Evolutionary conservation across 2,888 invertebrate genomes (phyloP).

Genomic region (Nymphalis c-album): DNA sequence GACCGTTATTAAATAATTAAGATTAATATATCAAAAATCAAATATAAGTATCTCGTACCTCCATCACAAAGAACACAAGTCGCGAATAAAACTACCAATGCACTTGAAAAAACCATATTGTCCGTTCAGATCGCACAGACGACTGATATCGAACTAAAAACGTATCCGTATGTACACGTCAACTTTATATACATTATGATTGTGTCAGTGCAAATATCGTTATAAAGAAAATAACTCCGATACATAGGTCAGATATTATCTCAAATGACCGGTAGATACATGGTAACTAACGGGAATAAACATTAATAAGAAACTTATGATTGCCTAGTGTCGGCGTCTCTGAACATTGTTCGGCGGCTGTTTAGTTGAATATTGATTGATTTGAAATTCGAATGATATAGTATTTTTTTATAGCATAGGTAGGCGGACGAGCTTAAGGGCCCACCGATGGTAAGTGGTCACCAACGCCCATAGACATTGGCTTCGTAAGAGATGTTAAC

Average conservation of each 20-base stretch:
- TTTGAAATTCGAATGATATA: no score
- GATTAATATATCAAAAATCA: neutral
- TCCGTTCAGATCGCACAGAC: constrained; percentile 23
- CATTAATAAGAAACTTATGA: constrained; percentile 12
- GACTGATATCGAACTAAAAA: constrained; percentile 25
- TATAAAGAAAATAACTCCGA: constrained; percentile 45
- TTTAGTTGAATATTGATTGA: no score
- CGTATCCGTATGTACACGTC: constrained; percentile 23
- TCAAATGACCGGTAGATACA: constrained; percentile 16
- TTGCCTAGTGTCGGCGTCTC: neutral
- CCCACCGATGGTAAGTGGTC: no score
- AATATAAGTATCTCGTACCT: constrained; percentile 29
- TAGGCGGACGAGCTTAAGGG: no score
- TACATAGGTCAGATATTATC: constrained; percentile 57
- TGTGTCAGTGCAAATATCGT: constrained; percentile 40
- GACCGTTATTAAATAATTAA: neutral
- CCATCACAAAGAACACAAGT: constrained; percentile 38
- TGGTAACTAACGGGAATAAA: constrained; percentile 20
- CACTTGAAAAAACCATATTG: constrained; percentile 37
- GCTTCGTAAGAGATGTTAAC: no score
- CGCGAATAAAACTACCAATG: constrained; percentile 37
- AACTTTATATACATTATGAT: constrained; percentile 40
- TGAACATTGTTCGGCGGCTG: no score
- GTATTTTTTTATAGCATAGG: no score
- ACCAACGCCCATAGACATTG: no score